phyloP scores from a whole-genome alignment of 2,888 invertebrate genomes.

The Nycteola revayana region DNA sequence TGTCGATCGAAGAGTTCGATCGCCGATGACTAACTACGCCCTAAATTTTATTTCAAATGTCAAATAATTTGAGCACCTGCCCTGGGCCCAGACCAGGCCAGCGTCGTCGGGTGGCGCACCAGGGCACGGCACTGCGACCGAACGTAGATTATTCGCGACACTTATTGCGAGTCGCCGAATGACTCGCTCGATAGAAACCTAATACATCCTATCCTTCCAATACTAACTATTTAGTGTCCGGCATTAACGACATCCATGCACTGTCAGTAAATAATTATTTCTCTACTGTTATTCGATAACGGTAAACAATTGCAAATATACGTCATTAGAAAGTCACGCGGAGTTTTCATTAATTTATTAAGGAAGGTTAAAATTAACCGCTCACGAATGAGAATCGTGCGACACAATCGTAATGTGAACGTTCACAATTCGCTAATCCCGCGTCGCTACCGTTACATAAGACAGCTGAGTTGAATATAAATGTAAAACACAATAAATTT shows the following conservation, averaged over 20 bases:
- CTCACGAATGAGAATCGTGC: slow-evolving; percentile 64
- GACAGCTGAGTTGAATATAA: slow-evolving; percentile 81
- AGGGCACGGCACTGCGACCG: slow-evolving; percentile 3
- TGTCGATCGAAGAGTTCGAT: slow-evolving; percentile 78
- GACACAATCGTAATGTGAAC: slow-evolving; percentile 70
- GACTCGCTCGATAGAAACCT: background rate
- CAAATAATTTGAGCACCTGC: slow-evolving; percentile 78
- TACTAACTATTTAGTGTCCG: slow-evolving; percentile 3
- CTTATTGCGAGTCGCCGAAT: too few species aligned
- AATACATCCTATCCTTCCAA: slow-evolving; percentile 1
- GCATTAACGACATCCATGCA: slow-evolving; percentile 11
- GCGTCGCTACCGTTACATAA: slow-evolving; percentile 81
- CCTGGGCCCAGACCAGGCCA: slow-evolving; percentile 40
- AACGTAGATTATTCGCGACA: slow-evolving; percentile 3
- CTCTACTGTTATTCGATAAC: slow-evolving; percentile 47
- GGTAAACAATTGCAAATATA: slow-evolving; percentile 51
- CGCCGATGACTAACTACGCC: slow-evolving; percentile 80
- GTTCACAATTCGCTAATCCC: slow-evolving; percentile 80
- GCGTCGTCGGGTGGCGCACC: slow-evolving; percentile 11
- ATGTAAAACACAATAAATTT: slow-evolving; percentile 83
- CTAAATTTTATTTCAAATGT: slow-evolving; percentile 81
- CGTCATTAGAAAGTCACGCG: slow-evolving; percentile 63
- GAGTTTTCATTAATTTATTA: slow-evolving; percentile 66
- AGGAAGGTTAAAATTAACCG: slow-evolving; percentile 61
- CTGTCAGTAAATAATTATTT: slow-evolving; percentile 26